Conservation (phyloP, 1,140 invertebrate genomes). For the Delia radicum region DNA sequence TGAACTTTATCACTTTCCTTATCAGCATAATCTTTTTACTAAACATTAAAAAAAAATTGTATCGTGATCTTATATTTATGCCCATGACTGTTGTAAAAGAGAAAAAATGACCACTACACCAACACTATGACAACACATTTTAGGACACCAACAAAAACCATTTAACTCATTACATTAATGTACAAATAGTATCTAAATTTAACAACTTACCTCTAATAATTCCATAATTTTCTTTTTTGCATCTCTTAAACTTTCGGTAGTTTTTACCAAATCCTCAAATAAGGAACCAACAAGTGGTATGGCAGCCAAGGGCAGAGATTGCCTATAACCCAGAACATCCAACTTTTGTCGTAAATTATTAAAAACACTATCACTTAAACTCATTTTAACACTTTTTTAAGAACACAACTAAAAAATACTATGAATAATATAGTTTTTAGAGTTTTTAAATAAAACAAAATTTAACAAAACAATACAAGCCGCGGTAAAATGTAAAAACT, state of each 20-base stretch:
- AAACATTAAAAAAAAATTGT: no score
- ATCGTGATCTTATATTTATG: neutral
- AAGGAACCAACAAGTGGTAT: slow-evolving; percentile 70
- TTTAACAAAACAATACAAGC: neutral
- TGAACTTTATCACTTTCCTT: no score
- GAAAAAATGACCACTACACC: neutral
- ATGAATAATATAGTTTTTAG: neutral
- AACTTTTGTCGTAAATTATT: slow-evolving; percentile 51
- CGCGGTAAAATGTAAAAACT: neutral
- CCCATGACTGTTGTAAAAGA: neutral
- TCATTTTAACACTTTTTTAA: slow-evolving; percentile 31
- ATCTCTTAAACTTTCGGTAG: slow-evolving; percentile 71
- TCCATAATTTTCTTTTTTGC: slow-evolving; percentile 44
- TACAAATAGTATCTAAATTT: neutral
- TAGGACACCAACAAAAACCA: neutral
- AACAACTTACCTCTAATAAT: slow-evolving; percentile 44
- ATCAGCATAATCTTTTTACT: no score
- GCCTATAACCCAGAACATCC: slow-evolving; percentile 49
- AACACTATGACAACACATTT: slow-evolving; percentile 32
- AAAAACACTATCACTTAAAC: slow-evolving; percentile 44
- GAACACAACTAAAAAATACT: neutral
- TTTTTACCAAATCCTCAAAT: slow-evolving; percentile 70
- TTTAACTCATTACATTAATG: neutral
- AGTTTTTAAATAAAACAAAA: neutral
- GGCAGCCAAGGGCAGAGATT: slow-evolving; percentile 47